Evolutionary conservation across 2,888 invertebrate genomes (phyloP), one percentile per base, ranked within the genome.

Genomic region (Heteropelma amictum): DNA sequence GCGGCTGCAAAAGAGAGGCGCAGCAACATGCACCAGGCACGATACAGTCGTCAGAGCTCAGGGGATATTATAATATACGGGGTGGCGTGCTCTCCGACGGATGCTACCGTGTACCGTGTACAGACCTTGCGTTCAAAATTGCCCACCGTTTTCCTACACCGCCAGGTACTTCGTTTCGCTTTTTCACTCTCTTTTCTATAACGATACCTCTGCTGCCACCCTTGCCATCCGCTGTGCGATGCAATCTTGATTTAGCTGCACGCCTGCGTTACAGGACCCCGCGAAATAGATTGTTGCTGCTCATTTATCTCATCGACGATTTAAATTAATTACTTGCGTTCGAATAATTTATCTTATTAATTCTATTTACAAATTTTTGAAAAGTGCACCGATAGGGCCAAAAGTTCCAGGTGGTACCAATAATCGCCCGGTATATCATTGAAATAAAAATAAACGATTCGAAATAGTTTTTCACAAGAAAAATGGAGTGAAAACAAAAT

Each of bases 41-140:
- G 72, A 77, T 77, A 77, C 76, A 77, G 77, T 76, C 77, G 72
- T 77, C 77, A 76, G 72, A 68, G n/a, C n/a, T n/a, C n/a, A n/a
- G n/a, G n/a, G 42, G 51, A 60, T 45, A 68, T 53, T 54, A 40
- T 21, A 70, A 71, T 56, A 56, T 63, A 63, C 65, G 72, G 54
- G 30, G 38, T 72, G 73, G 70, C 70, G 58, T 65, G 65, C 65
- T 51, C n/a, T n/a, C 51, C 63, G 38, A 21, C 64, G 33, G 19
- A 47, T 64, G 42, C 38, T 42, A 38, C 63, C 42, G 49, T 51
- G n/a, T 56, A 23, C n/a, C n/a, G n/a, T 17, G 28, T 14, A 23
- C 12, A 38, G 45, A 14, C 42, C 56, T 23, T 26, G 23, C 67
- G 67, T 51, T 67, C 45, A 17, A 54, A 35, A 54, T 58, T 65